Evolutionary conservation across 2,113 vertebrate species (phyloP).

Genomic region (Euleptes europaea): DNA sequence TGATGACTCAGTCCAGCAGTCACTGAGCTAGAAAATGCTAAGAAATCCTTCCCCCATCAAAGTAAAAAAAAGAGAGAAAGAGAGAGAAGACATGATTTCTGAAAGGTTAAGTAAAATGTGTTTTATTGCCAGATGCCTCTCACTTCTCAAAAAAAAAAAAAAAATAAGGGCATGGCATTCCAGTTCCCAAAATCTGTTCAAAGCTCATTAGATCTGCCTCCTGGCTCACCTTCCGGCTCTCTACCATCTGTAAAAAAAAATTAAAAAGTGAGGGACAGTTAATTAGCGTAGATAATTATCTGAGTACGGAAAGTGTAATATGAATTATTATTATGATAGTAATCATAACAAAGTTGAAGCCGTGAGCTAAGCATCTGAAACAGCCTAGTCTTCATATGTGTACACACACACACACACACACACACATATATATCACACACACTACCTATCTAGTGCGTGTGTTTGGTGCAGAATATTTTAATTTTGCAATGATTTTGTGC

Average conservation of each 20-base stretch:
- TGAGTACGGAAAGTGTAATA: slow-evolving; percentile 11
- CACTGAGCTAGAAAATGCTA: background rate
- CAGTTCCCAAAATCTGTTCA: background rate
- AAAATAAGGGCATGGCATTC: background rate
- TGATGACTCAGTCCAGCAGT: background rate
- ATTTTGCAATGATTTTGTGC: background rate
- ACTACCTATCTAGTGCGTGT: background rate
- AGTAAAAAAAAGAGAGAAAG: background rate
- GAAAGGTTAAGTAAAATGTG: slow-evolving; percentile 8
- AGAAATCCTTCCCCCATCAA: background rate
- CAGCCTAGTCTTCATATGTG: background rate
- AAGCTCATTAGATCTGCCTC: slow-evolving; percentile 22
- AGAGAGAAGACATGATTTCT: slow-evolving; percentile 15
- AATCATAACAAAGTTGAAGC: slow-evolving; percentile 5
- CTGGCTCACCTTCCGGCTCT: slow-evolving; percentile 21
- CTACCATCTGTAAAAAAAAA: slow-evolving; percentile 3
- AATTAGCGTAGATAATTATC: slow-evolving; percentile 18
- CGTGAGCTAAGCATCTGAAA: background rate
- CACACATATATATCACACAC: too few species aligned
- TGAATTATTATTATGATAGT: background rate
- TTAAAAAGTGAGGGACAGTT: background rate
- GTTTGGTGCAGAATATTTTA: background rate
- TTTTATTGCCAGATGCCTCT: background rate
- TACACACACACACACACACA: too few species aligned
- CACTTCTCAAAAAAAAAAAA: background rate